phyloP scores from a whole-genome alignment of 2,113 vertebrate genomes.

The Ptychochromis oligacanthus region DNA sequence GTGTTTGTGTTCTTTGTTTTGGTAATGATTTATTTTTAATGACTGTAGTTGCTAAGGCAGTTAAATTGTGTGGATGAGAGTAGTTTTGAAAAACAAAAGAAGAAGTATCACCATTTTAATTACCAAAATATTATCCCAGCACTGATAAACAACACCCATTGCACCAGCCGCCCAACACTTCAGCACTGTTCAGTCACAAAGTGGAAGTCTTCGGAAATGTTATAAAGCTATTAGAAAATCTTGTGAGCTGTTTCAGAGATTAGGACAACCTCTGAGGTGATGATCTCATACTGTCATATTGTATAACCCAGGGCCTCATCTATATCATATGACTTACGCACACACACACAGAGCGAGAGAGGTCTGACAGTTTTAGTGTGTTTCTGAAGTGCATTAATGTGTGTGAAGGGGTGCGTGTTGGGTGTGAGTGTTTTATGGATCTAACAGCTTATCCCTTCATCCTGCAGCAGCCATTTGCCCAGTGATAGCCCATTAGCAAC shows the following conservation, averaged over 20 bases:
- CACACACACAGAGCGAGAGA: not conserved
- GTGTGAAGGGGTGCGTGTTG: slow-evolving; percentile 11
- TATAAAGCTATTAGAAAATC: slow-evolving; percentile 40
- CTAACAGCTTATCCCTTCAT: slow-evolving; percentile 55
- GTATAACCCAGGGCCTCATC: slow-evolving; percentile 47
- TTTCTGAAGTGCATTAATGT: slow-evolving; percentile 45
- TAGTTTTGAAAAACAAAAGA: not conserved
- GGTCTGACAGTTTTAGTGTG: slow-evolving; percentile 23
- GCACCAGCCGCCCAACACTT: not conserved
- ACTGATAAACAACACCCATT: not conserved
- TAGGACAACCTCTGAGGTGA: slow-evolving; percentile 49
- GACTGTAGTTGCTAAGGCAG: not conserved
- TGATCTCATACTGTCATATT: slow-evolving; percentile 65
- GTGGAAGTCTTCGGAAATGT: slow-evolving; percentile 1
- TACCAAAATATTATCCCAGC: not conserved
- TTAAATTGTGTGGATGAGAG: not conserved
- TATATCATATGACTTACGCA: slow-evolving; percentile 62
- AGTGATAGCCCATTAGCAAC: slow-evolving; percentile 65
- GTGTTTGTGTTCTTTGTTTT: not conserved
- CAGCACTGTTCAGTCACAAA: not conserved
- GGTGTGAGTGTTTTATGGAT: not conserved
- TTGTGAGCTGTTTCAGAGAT: slow-evolving; percentile 53
- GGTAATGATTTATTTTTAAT: not conserved
- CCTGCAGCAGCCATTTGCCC: slow-evolving; percentile 46
- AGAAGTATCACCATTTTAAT: not conserved